phyloP scores from a whole-genome alignment of 1,140 invertebrate species.

The Cheumatopsyche charites region DNA sequence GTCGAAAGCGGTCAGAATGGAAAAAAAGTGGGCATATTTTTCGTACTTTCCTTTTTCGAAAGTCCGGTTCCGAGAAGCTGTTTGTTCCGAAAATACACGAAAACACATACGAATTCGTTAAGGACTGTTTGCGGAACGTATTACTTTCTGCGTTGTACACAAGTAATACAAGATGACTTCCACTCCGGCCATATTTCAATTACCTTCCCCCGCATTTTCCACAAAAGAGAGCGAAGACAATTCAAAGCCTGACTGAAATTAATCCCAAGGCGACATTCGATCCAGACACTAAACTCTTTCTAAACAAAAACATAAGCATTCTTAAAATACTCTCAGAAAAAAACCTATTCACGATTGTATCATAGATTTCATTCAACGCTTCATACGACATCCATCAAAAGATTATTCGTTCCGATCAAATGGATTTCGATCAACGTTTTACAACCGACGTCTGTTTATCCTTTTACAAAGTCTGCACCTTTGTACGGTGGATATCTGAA shows the following conservation, averaged over 20 bases:
- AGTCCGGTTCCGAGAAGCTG: background rate
- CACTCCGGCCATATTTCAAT: constrained; percentile 5
- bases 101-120: constrained; percentile 1
- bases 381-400: background rate
- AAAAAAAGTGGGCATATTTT: background rate
- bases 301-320: no score
- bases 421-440: constrained; percentile 23
- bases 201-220: background rate
- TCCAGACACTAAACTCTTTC: no score
- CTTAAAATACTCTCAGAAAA: background rate
- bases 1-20: background rate
- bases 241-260: no score
- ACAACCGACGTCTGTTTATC: constrained; percentile 14
- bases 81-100: constrained; percentile 11
- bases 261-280: no score
- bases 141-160: background rate
- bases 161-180: constrained; percentile 4
- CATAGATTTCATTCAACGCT: background rate
- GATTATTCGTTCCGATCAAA: constrained; percentile 1
- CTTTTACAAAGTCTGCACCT: constrained; percentile 5
- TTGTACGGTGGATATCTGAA: no score
- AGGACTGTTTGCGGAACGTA: constrained; percentile 15
- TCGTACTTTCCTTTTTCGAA: background rate
- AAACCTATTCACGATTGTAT: no score
- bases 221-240: no score